Base-by-base conservation (phyloP, 1,140 invertebrate genomes). In the Drosophila nikananu region DNA sequence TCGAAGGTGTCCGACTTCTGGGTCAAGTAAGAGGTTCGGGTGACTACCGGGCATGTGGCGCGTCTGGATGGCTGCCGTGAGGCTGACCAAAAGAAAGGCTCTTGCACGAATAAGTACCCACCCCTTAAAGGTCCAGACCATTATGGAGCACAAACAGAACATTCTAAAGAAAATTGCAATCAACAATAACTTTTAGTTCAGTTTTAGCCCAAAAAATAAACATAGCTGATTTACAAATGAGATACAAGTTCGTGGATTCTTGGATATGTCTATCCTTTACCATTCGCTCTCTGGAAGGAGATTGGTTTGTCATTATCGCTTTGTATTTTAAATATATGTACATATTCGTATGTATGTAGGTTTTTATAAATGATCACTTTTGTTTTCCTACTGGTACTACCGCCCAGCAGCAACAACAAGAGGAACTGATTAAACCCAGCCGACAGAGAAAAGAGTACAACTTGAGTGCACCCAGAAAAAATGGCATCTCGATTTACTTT, bases 381-480 rank as follows among this genome's bases (percentile, higher is more conserved):
- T 67, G 65, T 68, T 68, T 66, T 72, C 51, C 44, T 30, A 32
- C 71, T 74, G 67, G 72, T 72, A 74, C 44, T 21, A 61, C 21
- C 7, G n/a, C 12, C 60, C 23, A 59, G 27, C n/a, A 25, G 23
- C 46, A 70, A 70, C 27, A 72, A 71, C 32, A 58, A 27, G 23
- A 27, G 12, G n/a, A 37, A 37, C 52, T 73, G 67, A 73, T 68
- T 67, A 67, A 68, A 27, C 23, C 35, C 27, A 39, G 62, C 17
- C 27, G 44, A 67, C 32, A 35, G 44, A 66, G 44, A 39, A 49
- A 49, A 41, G 44, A 51, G 8, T 68, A 66, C 39, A 51, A 10
- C 12, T 54, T 15, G 6, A 15, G 12, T 49, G 25, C 15, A 39
- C 8, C 23, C 2, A 17, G 2, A 48, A 48, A 48, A 48, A 3